Conservation (phyloP, 2,797 vertebrate genomes). For the Hybognathus amarus region DNA sequence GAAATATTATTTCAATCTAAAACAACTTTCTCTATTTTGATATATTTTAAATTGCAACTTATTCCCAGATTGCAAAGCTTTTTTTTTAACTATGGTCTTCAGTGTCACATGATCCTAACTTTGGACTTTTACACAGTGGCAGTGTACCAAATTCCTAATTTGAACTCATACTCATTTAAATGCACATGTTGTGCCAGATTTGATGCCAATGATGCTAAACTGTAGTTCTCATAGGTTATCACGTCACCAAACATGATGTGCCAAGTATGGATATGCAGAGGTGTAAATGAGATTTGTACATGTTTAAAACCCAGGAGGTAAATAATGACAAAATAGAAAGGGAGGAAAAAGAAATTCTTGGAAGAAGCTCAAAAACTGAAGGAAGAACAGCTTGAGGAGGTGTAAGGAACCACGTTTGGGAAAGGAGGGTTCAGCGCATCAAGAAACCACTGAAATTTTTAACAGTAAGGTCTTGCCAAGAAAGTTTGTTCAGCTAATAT, state of each 20-base stretch:
- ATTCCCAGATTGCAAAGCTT: not conserved
- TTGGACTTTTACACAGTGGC: not conserved
- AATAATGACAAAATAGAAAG: not conserved
- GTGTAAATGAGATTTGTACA: not conserved
- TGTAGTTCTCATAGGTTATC: slow-evolving; percentile 1
- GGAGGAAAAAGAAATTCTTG: slow-evolving; percentile 8
- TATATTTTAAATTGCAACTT: not conserved
- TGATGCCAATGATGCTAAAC: not conserved
- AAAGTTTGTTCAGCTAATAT: slow-evolving; percentile 43
- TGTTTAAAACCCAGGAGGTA: not conserved
- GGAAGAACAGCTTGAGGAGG: slow-evolving; percentile 16
- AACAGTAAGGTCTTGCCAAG: slow-evolving; percentile 26
- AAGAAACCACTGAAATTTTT: slow-evolving; percentile 43
- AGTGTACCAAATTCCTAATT: not conserved
- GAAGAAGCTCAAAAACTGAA: slow-evolving; percentile 24
- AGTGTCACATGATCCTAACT: not conserved
- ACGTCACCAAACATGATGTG: not conserved
- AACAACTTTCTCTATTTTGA: not conserved
- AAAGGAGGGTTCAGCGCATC: not conserved
- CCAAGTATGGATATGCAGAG: not conserved
- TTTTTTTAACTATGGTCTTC: too few species aligned
- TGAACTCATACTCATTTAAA: not conserved
- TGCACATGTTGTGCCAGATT: not conserved
- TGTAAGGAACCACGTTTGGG: not conserved
- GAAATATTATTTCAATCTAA: not conserved